Conservation (phyloP, 2,113 vertebrate species). For the Beaufortia kweichowensis region DNA sequence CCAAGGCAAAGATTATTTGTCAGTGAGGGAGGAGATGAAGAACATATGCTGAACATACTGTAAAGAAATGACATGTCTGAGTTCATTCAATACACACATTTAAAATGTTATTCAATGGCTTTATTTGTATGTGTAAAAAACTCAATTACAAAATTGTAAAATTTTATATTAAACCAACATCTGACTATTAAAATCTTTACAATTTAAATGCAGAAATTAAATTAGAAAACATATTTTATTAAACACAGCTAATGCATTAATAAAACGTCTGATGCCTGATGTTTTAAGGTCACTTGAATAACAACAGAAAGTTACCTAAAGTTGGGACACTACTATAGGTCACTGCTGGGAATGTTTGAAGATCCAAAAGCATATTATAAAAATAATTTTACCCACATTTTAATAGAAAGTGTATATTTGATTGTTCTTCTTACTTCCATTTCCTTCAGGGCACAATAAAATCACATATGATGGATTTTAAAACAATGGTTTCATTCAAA, state of each 20-base stretch:
- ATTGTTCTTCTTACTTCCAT: neutral
- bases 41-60: no score
- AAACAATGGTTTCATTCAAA: neutral
- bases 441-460: neutral
- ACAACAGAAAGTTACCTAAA: conserved; percentile 35
- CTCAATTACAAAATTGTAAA: conserved; percentile 10
- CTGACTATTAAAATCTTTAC: no score
- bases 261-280: conserved; percentile 50
- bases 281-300: conserved; percentile 62
- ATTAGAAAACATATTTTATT: conserved; percentile 7
- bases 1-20: neutral
- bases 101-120: conserved; percentile 25
- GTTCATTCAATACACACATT: neutral
- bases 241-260: conserved; percentile 34
- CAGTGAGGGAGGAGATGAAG: no score
- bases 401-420: neutral
- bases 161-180: neutral
- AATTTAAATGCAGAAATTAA: neutral
- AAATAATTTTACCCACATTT: neutral
- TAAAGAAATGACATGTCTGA: neutral
- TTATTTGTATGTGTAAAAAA: conserved; percentile 38
- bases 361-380: neutral
- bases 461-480: neutral
- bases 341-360: neutral
- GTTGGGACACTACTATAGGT: neutral